A percentile compares a stretch with the other conserved stretches of the same genome.
These are phyloP conservation scores for Eptesicus fuscus DNA, from an alignment of 2,113 vertebrate genomes.

Conservation along the genomic window DNA sequence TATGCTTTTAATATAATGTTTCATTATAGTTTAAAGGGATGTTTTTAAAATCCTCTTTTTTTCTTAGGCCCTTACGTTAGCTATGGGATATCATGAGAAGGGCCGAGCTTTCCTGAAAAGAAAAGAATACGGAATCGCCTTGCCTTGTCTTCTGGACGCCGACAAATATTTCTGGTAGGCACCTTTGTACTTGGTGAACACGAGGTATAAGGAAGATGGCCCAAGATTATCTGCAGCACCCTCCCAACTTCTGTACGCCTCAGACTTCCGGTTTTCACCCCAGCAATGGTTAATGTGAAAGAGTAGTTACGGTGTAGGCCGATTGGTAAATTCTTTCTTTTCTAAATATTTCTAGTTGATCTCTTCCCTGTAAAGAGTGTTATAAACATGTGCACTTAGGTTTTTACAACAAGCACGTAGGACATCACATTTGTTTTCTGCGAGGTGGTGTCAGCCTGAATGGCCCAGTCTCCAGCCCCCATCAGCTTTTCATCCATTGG, in stretches of 20 bases:
- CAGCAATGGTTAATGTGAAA: neutral
- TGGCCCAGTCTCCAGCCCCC: neutral
- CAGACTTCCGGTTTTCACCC: neutral
- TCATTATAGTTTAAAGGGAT: neutral
- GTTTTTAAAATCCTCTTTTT: neutral
- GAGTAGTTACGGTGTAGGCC: neutral
- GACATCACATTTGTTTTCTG: too few relatives aligned
- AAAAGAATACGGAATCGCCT: conserved; percentile 89
- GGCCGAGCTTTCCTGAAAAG: conserved; percentile 96
- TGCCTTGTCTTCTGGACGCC: conserved; percentile 92
- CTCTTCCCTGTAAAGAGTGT: neutral
- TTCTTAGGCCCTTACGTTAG: conserved; percentile 92
- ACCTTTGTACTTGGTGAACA: neutral
- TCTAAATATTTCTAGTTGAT: neutral
- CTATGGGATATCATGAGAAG: conserved; percentile 97
- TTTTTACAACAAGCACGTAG: neutral
- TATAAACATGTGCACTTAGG: fast-evolving
- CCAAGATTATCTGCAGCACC: fast-evolving
- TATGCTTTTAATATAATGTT: conserved; percentile 3
- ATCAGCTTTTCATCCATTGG: fast-evolving
- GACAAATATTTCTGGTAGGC: conserved; percentile 94
- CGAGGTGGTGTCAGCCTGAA: fast-evolving
- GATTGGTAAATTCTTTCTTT: neutral
- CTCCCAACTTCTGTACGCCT: fast-evolving
- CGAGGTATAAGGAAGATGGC: neutral